These are phyloP conservation scores for Capromys pilorides DNA, from an alignment of 2,797 vertebrate genomes.

Conservation along the genomic window DNA sequence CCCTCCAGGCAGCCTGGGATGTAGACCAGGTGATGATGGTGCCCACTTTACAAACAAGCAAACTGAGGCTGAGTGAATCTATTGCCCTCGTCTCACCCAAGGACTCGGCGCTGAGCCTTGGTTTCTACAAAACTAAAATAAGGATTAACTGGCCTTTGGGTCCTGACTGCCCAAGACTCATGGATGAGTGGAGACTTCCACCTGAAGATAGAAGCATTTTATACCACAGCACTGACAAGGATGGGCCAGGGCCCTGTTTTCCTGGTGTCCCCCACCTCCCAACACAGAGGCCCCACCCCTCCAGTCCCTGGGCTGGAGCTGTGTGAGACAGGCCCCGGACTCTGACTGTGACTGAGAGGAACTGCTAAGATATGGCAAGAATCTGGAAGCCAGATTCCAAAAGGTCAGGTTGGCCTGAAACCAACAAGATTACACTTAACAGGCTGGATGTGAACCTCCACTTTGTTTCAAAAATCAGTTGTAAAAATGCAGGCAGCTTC, in stretches of 20 bases:
- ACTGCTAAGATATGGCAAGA: background rate
- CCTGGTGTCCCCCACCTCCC: background rate
- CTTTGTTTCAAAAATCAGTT: conserved; percentile 58
- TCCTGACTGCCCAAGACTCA: background rate
- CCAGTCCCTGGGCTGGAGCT: background rate
- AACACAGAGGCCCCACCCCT: background rate
- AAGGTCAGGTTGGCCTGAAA: conserved; percentile 51
- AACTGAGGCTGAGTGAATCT: background rate
- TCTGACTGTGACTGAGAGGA: background rate
- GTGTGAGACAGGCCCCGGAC: accelerated
- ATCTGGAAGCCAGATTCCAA: conserved; percentile 44
- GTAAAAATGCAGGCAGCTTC: conserved; percentile 40
- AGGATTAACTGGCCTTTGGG: background rate
- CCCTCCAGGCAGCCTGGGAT: background rate
- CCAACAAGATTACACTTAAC: background rate
- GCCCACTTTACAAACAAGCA: background rate
- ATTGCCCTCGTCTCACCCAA: background rate
- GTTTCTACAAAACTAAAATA: background rate
- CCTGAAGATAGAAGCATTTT: background rate
- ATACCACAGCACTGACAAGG: background rate
- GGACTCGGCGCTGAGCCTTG: background rate
- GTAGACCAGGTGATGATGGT: background rate
- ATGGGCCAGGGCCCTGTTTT: background rate
- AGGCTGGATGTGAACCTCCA: conserved; percentile 43
- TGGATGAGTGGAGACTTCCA: accelerated